A percentile compares a stretch with the other conserved stretches of the same genome.
These are phyloP conservation scores for Ethmia dodecea DNA, from an alignment of 2,888 invertebrate species.

Conservation along the genomic window DNA sequence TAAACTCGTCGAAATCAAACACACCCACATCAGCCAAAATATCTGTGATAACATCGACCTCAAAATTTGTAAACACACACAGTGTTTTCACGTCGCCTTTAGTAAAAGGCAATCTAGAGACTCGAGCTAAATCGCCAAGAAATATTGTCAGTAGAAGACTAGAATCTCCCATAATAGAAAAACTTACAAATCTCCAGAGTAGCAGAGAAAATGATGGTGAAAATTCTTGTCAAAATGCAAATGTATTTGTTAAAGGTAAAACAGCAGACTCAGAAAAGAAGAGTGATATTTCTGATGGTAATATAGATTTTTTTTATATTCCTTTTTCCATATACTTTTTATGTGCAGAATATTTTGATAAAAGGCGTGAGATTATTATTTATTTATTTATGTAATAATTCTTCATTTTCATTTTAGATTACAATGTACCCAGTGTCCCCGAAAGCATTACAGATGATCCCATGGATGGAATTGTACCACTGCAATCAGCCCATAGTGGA, in stretches of 20 bases:
- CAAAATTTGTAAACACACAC: no score
- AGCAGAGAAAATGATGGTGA: slow-evolving; percentile 19
- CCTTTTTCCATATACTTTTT: background rate
- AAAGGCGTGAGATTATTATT: background rate
- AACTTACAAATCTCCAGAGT: no score
- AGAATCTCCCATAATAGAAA: no score
- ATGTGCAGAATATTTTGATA: background rate
- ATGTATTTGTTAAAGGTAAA: background rate
- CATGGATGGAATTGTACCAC: slow-evolving; percentile 65
- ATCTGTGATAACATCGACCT: slow-evolving; percentile 31
- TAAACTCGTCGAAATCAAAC: slow-evolving; percentile 19
- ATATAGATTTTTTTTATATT: slow-evolving; percentile 8
- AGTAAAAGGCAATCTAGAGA: no score
- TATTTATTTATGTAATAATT: no score
- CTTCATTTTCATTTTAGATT: slow-evolving; percentile 29
- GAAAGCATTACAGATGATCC: slow-evolving; percentile 42
- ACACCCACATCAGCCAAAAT: slow-evolving; percentile 27
- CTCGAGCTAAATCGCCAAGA: no score
- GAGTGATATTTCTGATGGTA: slow-evolving; percentile 40
- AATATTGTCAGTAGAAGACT: no score
- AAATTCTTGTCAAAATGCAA: slow-evolving; percentile 13
- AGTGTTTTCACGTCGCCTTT: no score
- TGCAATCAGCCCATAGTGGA: slow-evolving; percentile 36
- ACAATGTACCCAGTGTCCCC: slow-evolving; percentile 48
- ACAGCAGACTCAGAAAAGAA: slow-evolving; percentile 14